Evolutionary conservation across 2,113 vertebrate species (phyloP).

Genomic region (Passer domesticus): DNA sequence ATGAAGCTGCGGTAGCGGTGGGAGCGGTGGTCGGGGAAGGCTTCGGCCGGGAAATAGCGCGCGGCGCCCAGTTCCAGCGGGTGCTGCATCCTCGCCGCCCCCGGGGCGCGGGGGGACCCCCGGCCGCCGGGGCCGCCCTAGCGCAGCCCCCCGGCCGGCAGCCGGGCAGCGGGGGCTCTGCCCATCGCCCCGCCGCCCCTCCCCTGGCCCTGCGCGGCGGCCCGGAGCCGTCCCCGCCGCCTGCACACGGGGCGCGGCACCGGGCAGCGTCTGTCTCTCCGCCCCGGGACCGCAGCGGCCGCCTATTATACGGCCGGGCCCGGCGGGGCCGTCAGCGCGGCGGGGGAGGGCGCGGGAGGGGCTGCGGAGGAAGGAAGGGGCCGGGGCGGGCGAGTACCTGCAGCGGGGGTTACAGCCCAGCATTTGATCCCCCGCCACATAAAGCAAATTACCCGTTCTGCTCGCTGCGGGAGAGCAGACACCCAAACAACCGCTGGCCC

Average conservation of each 20-base stretch:
- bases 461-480: neutral
- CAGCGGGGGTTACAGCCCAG: neutral
- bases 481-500: neutral
- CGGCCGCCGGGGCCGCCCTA: neutral
- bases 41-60: conserved; percentile 85
- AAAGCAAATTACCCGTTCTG: neutral
- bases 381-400: conserved; percentile 14
- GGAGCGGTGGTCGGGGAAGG: conserved; percentile 87
- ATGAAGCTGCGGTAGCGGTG: conserved; percentile 88
- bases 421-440: neutral
- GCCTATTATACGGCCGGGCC: conserved; percentile 42
- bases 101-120: neutral
- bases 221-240: neutral
- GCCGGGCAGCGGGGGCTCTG: neutral
- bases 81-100: conserved; percentile 84
- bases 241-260: conserved; percentile 17
- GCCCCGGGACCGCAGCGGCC: conserved; percentile 9
- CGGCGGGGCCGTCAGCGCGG: neutral
- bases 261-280: conserved; percentile 21
- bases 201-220: neutral
- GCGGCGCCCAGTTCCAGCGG: conserved; percentile 84
- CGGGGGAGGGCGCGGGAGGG: neutral
- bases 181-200: neutral
- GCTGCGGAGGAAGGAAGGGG: neutral
- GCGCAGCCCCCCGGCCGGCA: neutral